A percentile compares a stretch with the other conserved stretches of the same genome.
phyloP scores from a whole-genome alignment of 2,113 vertebrate species.

The Microcebus murinus region DNA sequence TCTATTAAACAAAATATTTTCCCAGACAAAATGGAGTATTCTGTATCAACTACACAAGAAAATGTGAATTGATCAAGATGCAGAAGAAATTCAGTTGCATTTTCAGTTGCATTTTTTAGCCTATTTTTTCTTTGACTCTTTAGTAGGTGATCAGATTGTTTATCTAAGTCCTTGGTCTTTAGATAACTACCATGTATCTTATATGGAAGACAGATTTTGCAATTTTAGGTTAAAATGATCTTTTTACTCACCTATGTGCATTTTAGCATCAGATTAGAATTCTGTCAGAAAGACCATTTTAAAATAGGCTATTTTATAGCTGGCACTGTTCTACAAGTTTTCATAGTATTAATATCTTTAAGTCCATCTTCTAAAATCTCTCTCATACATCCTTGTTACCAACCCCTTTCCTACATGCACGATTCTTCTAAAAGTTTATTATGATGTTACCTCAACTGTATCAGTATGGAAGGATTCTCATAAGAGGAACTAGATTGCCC shows the following conservation, averaged over 20 bases:
- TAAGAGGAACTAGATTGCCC: neutral
- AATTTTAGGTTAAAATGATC: neutral
- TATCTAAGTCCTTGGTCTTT: neutral
- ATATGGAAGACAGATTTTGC: no score
- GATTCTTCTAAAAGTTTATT: neutral
- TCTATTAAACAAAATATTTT: slow-evolving; percentile 19
- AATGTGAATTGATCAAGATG: neutral
- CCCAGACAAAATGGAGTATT: neutral
- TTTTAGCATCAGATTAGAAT: neutral
- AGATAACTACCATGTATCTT: neutral
- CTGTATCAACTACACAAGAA: neutral
- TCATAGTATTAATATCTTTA: neutral
- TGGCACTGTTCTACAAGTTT: neutral
- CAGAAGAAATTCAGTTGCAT: slow-evolving; percentile 19
- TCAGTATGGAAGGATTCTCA: neutral
- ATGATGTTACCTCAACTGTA: neutral
- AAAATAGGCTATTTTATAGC: neutral
- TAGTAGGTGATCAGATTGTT: neutral
- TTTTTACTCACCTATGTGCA: neutral
- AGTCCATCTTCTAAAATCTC: neutral
- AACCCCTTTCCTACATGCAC: neutral
- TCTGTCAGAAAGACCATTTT: slow-evolving; percentile 15
- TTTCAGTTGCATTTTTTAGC: neutral
- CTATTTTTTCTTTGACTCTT: neutral
- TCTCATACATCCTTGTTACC: neutral